Base-by-base conservation (phyloP, 53 echinoderm and acorn worm species). In the Zoroaster sp. region DNA sequence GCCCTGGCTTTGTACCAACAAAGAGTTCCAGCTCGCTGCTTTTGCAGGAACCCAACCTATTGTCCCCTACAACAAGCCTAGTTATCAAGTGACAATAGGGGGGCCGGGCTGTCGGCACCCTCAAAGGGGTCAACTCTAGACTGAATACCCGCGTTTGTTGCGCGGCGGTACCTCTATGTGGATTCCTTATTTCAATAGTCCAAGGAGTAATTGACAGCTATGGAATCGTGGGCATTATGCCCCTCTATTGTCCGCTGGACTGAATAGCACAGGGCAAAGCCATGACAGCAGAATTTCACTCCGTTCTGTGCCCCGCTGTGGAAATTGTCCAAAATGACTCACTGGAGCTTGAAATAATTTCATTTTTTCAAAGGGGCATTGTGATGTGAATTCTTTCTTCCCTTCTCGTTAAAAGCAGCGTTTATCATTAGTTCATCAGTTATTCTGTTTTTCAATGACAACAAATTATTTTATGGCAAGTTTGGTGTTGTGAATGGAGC, bases 21-120 rank as follows among this genome's bases (percentile, higher is more conserved):
- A 76, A 25, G 49, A 34, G 32, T 76, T 46, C 52, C 49, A 21
- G 14, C 25, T 25, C 13, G 14, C 32, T 4, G 46, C 21, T 43
- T 25, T 28, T 4, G 46, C 47, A 76, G 46, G 51, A 23, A 55
- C 63, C 79, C 79, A 6, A 8, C 33, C 63, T 38, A 18, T 79
- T 63, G 55, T 79, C 46, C 55, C n/a, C 17, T 39, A 40, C 66
- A 66, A 81, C 81, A 81, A 81, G 81, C 70, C 71, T n/a, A 47
- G 69, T 85, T 85, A 70, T 71, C 85, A 70, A 85, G 70, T 85
- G 85, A 85, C 85, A 85, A 85, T 85, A 70, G 85, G 69, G n/a
- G 85, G 85, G 85, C 46, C 70, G 51, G 85, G 71, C 43, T 71
- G 85, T 69, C 85, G 85, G 85, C 85, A 49, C 35, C 46, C 85